Base-by-base conservation (phyloP, 2,797 vertebrate species). In the Clarias laeviceps region DNA sequence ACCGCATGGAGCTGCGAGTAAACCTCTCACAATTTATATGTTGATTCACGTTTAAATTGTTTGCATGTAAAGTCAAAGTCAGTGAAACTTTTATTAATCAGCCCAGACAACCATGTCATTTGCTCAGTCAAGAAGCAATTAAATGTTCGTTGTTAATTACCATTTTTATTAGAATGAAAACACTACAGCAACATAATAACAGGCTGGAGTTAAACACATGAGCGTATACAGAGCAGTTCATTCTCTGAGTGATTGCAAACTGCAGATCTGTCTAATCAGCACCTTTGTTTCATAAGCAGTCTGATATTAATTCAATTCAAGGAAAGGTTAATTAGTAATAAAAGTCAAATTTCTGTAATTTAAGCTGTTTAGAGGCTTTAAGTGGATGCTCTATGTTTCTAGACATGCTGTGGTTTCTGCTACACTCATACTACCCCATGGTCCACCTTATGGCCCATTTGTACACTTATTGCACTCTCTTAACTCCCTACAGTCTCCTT, bases 261-360 rank as follows among this genome's bases (percentile, higher is more conserved):
- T 18, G 9, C 54, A 12, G 27, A 76, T 57, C 74, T 22, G 54
- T 77, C n/a, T 77, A 77, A 77, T 77, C 54, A 77, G 1, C 27
- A 18, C 74, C 54, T 77, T 59, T 59, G 74, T 77, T 77, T 77
- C 54, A 77, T 57, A 34, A 57, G 54, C 54, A 77, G 74, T 59
- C 29, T 0, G 9, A 57, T 59, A 32, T 34, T 14, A 77, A 20
- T 32, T 32, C 27, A 2, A 34, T 22, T 20, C 4, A 22, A 4
- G 22, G 54, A 5, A n/a, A 34, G 74, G 18, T 77, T 59, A 34
- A 77, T 59, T 32, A 22, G 29, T 32, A 57, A 77, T 57, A 77
- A 34, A 57, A 57, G 73, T 76, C 27, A 56, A 18, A 77, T 57
- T 22, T 18, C 74, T 57, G 54, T 77, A 22, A 77, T 77, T 57